Conservation (phyloP, 2,888 invertebrate species). For the Camponotus fellah region DNA sequence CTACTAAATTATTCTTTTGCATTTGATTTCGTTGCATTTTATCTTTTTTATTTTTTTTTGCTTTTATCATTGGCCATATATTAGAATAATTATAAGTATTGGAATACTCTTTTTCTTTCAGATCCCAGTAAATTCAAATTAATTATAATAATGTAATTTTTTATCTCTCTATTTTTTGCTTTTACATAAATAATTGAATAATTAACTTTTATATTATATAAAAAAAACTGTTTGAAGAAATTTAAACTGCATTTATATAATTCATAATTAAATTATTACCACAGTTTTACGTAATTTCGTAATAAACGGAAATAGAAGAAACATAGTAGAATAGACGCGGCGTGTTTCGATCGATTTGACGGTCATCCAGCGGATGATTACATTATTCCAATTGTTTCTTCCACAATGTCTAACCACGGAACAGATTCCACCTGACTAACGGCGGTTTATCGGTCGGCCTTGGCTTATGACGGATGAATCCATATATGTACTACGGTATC, state of each 20-base stretch:
- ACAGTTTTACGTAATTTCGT: neutral
- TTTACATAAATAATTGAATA: neutral
- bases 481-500: slow-evolving; percentile 37
- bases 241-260: neutral
- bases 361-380: slow-evolving; percentile 29
- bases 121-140: neutral
- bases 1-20: neutral
- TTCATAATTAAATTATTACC: slow-evolving; percentile 14
- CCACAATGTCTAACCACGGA: slow-evolving; percentile 29
- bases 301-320: neutral
- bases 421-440: slow-evolving; percentile 8
- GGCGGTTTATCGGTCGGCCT: slow-evolving; percentile 46
- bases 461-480: slow-evolving; percentile 59
- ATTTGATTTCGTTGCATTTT: neutral
- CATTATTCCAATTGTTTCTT: slow-evolving; percentile 51
- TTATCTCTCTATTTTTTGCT: neutral
- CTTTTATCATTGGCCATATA: neutral
- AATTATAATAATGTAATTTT: neutral
- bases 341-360: slow-evolving; percentile 13
- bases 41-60: neutral
- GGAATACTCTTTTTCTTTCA: neutral
- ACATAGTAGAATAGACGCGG: too few species aligned
- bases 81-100: neutral
- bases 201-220: neutral
- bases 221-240: neutral